Evolutionary conservation across 2,797 vertebrate species (phyloP).

Genomic region (Thalassophryne amazonica): DNA sequence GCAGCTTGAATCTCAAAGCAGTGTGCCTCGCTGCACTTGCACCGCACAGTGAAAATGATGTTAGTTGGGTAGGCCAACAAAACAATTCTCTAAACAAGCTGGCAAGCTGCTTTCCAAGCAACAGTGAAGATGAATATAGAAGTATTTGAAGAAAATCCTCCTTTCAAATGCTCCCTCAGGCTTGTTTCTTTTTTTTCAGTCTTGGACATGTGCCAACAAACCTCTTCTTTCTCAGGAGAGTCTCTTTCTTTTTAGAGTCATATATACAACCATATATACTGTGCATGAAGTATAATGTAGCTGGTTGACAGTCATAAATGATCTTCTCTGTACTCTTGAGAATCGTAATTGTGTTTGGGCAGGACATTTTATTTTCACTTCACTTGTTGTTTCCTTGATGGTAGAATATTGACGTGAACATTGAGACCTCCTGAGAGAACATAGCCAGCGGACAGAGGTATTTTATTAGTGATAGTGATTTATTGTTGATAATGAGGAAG

Average conservation of each 20-base stretch:
- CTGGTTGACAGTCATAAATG: slow-evolving; percentile 8
- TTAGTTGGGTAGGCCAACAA: slow-evolving; percentile 30
- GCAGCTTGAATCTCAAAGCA: too few relatives aligned
- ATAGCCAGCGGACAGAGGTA: slow-evolving; percentile 43
- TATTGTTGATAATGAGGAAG: too few relatives aligned
- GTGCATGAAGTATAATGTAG: too few relatives aligned
- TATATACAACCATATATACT: too few relatives aligned
- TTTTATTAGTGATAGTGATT: slow-evolving; percentile 64
- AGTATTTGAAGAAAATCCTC: slow-evolving; percentile 19
- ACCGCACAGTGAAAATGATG: slow-evolving; percentile 21
- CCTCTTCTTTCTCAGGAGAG: too few relatives aligned
- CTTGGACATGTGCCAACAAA: neutral
- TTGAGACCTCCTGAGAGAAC: slow-evolving; percentile 55
- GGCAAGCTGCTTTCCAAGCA: slow-evolving; percentile 18
- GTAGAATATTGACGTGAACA: slow-evolving; percentile 59
- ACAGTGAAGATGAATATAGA: slow-evolving; percentile 29
- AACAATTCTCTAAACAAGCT: slow-evolving; percentile 18
- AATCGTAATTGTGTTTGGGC: slow-evolving; percentile 11
- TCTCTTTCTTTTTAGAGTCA: too few relatives aligned
- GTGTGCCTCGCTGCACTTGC: too few relatives aligned
- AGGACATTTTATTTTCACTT: slow-evolving; percentile 12
- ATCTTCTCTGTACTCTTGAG: slow-evolving; percentile 12
- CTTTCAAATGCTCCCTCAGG: slow-evolving; percentile 21
- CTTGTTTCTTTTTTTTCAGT: slow-evolving; percentile 8
- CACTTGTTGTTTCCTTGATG: slow-evolving; percentile 37